Evolutionary conservation across 2,888 invertebrate genomes (phyloP), one percentile per base, ranked within the genome.

Genomic region (Pseudococcus jackbeardsleyi): DNA sequence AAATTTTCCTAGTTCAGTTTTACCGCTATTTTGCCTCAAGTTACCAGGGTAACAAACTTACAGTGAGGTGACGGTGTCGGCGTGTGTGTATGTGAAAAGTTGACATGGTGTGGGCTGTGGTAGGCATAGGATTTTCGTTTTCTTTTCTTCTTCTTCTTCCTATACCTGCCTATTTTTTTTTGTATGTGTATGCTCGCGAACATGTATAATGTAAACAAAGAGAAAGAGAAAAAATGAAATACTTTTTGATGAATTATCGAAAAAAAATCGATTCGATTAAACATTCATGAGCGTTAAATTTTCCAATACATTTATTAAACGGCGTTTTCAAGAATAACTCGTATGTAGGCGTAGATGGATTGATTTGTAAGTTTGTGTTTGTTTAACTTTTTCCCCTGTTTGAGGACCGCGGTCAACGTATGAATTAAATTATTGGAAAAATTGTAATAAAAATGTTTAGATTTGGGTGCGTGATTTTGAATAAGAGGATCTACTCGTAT

Each of bases 11-110:
- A 42, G 72, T 39, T 72, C 33, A 72, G 72, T 72, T 72, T 72
- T 42, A 33, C 72, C 11, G 64, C 72, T 72, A 72, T 72, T 72
- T 72, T 72, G 72, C 72, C 72, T 72, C 72, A 33, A 72, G 72
- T 72, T 72, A 72, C 72, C 72, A 72, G 33, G 72, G 72, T 33
- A 72, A 72, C 72, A 72, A 72, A 72, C 33, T 72, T 39, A 33
- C 17, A 72, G 26, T 15, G 72, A 33, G 72, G 33, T 72, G 72
- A 72, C 33, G 5, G 72, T 72, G 33, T 9, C 42, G 42, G 42
- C 33, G 33, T 33, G 72, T 64, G 19, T 11, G 22, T 64, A 64
- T 22, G 22, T 64, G 64, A 64, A 64, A 64, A 64, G 64, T 64
- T 64, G 64, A 64, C 64, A 42, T 42, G 64, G 64, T 64, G 54